Percentiles rank a stretch among this genome's conserved stretches.
Conservation (phyloP, 2,888 invertebrate genomes). For the Limenitis camilla region DNA sequence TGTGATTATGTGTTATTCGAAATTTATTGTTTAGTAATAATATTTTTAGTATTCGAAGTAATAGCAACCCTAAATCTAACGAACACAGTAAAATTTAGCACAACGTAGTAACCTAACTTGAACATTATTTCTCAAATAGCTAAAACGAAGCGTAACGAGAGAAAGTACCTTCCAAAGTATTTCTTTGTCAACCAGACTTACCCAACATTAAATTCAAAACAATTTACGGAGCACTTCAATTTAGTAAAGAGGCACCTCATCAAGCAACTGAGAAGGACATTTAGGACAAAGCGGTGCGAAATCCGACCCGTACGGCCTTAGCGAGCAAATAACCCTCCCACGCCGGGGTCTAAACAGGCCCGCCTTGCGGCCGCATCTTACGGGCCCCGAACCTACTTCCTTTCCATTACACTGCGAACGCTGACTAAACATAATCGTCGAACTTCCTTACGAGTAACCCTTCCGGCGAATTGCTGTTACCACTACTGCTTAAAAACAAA, state of each 20-base stretch:
- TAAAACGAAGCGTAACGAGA: slow-evolving; percentile 17
- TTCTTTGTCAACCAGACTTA: slow-evolving; percentile 22
- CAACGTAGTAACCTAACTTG: slow-evolving; percentile 5
- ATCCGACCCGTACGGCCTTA: slow-evolving; percentile 69
- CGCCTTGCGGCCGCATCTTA: slow-evolving; percentile 73
- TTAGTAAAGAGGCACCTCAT: slow-evolving; percentile 63
- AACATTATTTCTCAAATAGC: slow-evolving; percentile 15
- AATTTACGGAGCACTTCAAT: slow-evolving; percentile 53
- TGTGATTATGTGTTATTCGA: no score
- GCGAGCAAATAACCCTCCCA: slow-evolving; percentile 63
- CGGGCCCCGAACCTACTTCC: slow-evolving; percentile 73
- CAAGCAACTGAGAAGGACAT: slow-evolving; percentile 57
- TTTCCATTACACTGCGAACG: slow-evolving; percentile 66
- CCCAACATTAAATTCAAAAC: slow-evolving; percentile 36
- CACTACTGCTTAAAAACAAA: slow-evolving; percentile 36
- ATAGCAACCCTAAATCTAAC: no score
- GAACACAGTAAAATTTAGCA: no score
- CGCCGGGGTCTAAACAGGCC: slow-evolving; percentile 39
- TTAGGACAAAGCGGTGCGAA: slow-evolving; percentile 57
- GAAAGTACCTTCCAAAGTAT: slow-evolving; percentile 18
- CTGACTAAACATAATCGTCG: slow-evolving; percentile 74
- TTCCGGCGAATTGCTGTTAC: slow-evolving; percentile 58
- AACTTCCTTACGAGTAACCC: slow-evolving; percentile 75
- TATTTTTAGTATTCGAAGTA: no score
- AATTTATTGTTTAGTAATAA: no score